phyloP scores from a whole-genome alignment of 2,888 invertebrate species.

The Drosophila eohydei region DNA sequence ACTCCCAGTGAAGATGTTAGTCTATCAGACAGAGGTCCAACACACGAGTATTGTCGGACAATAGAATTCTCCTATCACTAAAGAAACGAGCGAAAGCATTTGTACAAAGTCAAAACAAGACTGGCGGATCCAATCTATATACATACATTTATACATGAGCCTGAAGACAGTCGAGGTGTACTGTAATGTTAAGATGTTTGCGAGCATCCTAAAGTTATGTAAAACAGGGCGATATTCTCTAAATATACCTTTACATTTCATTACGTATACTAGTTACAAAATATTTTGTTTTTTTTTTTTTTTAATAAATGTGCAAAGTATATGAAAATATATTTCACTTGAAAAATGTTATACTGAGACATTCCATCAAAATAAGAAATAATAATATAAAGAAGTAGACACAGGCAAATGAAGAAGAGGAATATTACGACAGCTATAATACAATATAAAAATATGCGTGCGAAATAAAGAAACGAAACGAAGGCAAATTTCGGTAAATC shows the following conservation, averaged over 20 bases:
- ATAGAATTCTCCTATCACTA: too few relatives aligned
- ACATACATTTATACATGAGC: too few relatives aligned
- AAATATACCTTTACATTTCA: background rate
- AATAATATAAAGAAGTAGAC: background rate
- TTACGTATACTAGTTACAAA: background rate
- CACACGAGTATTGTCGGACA: background rate
- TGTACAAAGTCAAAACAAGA: too few relatives aligned
- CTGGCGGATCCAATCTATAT: too few relatives aligned
- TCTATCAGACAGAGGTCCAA: background rate
- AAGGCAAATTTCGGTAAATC: background rate
- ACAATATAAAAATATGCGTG: background rate
- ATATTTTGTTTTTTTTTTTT: background rate
- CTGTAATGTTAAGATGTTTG: background rate
- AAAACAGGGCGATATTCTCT: background rate
- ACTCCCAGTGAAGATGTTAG: background rate
- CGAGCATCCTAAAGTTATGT: background rate
- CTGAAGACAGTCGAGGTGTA: background rate
- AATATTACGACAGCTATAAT: slow-evolving; percentile 1
- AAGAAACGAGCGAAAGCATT: too few relatives aligned
- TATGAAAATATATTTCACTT: background rate
- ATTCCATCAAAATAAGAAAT: slow-evolving; percentile 1
- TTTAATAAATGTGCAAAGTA: background rate
- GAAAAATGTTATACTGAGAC: background rate
- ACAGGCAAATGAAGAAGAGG: background rate
- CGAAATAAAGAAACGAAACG: background rate